Evolutionary conservation across 2,888 invertebrate species (phyloP), one percentile per base, ranked within the genome.

Genomic region (Sesamia inferens): DNA sequence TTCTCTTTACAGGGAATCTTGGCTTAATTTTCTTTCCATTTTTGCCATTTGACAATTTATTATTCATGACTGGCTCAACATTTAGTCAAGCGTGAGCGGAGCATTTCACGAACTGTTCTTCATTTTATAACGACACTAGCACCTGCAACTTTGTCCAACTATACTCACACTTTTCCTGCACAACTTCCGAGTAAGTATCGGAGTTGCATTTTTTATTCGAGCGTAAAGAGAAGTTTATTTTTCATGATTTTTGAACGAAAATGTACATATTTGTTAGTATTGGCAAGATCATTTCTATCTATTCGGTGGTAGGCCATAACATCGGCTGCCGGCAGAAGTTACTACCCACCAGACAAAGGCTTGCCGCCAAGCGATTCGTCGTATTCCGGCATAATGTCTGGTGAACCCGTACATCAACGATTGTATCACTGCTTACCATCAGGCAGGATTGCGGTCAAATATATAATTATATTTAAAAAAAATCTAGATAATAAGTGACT

Each of bases 51-150:
- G 58, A 55, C 71, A 81, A 84, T 85, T 85, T 85, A 84, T 77
- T 84, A 85, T 85, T 85, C 82, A 82, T 84, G 73, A 84, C 68
- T 22, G 69, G 64, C 83, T 81, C 73, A 70, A 48, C 71, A 54
- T 81, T 81, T 71, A 79, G 74, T 68, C 55, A 77, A 80, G 71
- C 68, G 65, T 54, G 58, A 79, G 65, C 19, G 47, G 58, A 74
- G 51, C 61, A 67, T 69, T 78, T 65, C n/a, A 14, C 54, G n/a
- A 48, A 31, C 64, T 74, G 62, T 72, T 71, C 62, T 64, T 69
- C 51, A 74, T 62, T 83, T 75, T 63, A 65, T 66, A 70, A 73
- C 22, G 72, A 66, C n/a, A 59, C 73, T 58, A 71, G 68, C 39
- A 13, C 71, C 22, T 6, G 68, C 16, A 47, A 69, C 59, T 76